Base-by-base conservation (phyloP, 2,113 vertebrate species). In the Corynorhinus townsendii region DNA sequence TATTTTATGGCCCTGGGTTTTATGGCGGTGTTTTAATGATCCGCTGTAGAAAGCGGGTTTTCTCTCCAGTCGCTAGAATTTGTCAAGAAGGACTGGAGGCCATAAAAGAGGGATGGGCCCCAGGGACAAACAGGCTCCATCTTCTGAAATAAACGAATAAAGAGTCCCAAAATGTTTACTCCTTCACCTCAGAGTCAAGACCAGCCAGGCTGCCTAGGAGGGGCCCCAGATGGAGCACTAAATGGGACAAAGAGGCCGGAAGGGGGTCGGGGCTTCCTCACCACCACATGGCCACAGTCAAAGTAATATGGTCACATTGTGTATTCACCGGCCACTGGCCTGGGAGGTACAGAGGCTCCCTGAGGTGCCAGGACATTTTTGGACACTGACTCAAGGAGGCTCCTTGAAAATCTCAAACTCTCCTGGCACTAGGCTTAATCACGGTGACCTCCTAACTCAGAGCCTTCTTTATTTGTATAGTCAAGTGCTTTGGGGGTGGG, bases 131-230 rank as follows among this genome's bases (percentile, higher is more conserved):
- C 98, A 99, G 98, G 98, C 98, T 99, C 98, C 98, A 99, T 99
- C 98, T 97, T 99, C 99, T 98, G 98, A 98, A 99, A 99, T 99
- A 99, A 99, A 98, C 98, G 97, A 98, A 99, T 99, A 99, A 99
- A 99, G 98, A 97, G 98, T 98, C 98, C 97, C 85, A 72, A 98
- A 98, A 99, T 99, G 98, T 99, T 98, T 99, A 98, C 98, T 97
- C 97, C 98, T 98, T 97, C 49, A 96, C 98, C 98, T 98, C 98
- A 98, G 98, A 98, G 98, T 98, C 97, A 98, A 97, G 97, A 97
- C 95, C 96, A 96, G 96, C 79, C 82, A 3, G 77, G 69, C 89
- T 59, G 69, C 82, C 64, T 45, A 83, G 12, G 62, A 71, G 83
- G 66, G 62, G 64, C 59, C 49, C 5, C 95, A 95, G 80, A 95